Conservation (phyloP, 2,797 vertebrate species). For the Xyrichtys novacula region DNA sequence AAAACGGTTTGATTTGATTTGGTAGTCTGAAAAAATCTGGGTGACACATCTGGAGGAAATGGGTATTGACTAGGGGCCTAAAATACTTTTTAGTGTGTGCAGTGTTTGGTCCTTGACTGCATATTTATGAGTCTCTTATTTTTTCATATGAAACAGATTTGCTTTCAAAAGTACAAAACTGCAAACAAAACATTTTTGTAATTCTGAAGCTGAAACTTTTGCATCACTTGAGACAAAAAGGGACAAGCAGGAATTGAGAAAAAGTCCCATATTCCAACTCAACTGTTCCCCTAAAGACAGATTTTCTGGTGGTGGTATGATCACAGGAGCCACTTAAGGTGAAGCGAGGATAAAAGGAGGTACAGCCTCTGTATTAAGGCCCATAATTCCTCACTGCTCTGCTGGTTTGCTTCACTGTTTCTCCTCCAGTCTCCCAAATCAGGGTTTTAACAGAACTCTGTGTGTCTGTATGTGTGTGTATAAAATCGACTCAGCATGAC, state of each 20-base stretch:
- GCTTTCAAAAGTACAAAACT: slow-evolving; percentile 26
- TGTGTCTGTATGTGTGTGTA: slow-evolving; percentile 29
- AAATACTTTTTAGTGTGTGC: slow-evolving; percentile 14
- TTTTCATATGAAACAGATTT: background rate
- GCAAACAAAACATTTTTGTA: slow-evolving; percentile 33
- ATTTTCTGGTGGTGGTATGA: slow-evolving; percentile 34
- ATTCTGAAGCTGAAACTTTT: slow-evolving; percentile 37
- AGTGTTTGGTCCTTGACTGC: slow-evolving; percentile 15
- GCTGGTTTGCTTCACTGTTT: slow-evolving; percentile 35
- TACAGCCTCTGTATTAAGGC: slow-evolving; percentile 8
- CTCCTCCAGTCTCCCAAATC: slow-evolving; percentile 45
- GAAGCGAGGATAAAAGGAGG: slow-evolving; percentile 50
- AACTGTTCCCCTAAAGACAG: slow-evolving; percentile 57
- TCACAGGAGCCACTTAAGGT: slow-evolving; percentile 53
- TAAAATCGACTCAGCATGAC: slow-evolving; percentile 65
- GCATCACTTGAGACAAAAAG: slow-evolving; percentile 16
- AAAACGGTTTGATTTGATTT: slow-evolving; percentile 42
- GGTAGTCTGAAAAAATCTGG: slow-evolving; percentile 21
- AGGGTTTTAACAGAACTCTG: slow-evolving; percentile 45
- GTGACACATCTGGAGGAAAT: slow-evolving; percentile 35
- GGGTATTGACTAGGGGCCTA: slow-evolving; percentile 18
- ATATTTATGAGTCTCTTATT: slow-evolving; percentile 40
- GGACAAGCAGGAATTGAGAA: slow-evolving; percentile 40
- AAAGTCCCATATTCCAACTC: slow-evolving; percentile 41
- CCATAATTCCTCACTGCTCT: slow-evolving; percentile 42